A percentile compares a stretch with the other conserved stretches of the same genome.
These are phyloP conservation scores for Mola mola DNA, from an alignment of 2,113 vertebrate species.

Conservation along the genomic window DNA sequence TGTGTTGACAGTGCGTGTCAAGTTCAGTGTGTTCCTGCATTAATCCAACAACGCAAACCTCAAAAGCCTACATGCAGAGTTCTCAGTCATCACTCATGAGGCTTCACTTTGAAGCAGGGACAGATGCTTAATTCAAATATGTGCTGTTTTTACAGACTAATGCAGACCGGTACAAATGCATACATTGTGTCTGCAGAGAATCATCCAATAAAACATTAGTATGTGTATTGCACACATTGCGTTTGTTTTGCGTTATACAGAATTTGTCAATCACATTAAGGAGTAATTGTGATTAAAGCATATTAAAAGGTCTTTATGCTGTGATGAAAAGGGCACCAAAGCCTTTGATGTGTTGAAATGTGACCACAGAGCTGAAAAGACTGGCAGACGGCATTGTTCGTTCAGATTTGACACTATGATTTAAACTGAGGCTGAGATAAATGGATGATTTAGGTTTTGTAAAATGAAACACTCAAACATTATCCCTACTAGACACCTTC, in stretches of 20 bases:
- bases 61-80: slow-evolving; percentile 19
- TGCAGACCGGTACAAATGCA: slow-evolving; percentile 52
- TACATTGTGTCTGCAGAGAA: background rate
- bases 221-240: too few relatives aligned
- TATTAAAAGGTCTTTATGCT: too few relatives aligned
- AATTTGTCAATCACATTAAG: too few relatives aligned
- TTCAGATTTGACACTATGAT: background rate
- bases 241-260: too few relatives aligned
- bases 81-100: slow-evolving; percentile 35
- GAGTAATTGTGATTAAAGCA: too few relatives aligned
- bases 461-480: background rate
- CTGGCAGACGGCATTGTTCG: background rate
- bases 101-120: slow-evolving; percentile 29
- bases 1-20: background rate
- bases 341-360: too few relatives aligned
- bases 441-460: background rate
- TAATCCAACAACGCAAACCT: slow-evolving; percentile 20
- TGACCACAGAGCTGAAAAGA: too few relatives aligned
- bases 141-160: slow-evolving; percentile 36
- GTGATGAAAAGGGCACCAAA: too few relatives aligned
- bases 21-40: background rate
- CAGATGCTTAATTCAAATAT: slow-evolving; percentile 36
- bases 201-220: too few relatives aligned
- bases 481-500: background rate
- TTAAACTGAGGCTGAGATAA: background rate